Evolutionary conservation across 2,113 vertebrate species (phyloP), one percentile per base, ranked within the genome.

Genomic region (Oryzias woworae): DNA sequence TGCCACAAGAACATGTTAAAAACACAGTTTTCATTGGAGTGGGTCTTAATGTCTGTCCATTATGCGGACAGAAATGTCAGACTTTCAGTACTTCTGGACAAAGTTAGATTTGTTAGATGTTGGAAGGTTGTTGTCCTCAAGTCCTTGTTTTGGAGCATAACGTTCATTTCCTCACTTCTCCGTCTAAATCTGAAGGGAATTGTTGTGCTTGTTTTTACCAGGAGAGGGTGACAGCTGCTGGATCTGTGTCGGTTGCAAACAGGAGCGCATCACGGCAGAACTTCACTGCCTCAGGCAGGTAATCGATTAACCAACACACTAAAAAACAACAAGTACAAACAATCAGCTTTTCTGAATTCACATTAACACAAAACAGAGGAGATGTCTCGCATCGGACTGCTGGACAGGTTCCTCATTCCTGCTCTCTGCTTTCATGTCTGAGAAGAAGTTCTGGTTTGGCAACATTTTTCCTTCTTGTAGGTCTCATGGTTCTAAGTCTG

Each of bases 161-260:
- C 20, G 20, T 20, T 20, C 26, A 28, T 28, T 28, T 28, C 26
- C 4, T 4, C 5, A 28, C 7, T 36, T 36, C 36, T 36, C 36
- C 2, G 36, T 12, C 36, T 36, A 36, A 36, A 36, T 36, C 36
- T 36, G 36, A 36, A 8, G 8, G 31, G 36, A 36, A 12, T 10
- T 36, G 36, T 10, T 48, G 47, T 68, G 43, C 18, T 56, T 3
- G 60, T 48, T 57, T 50, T 50, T 44, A 57, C 62, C 85, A 97
- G 96, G 80, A 31, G 95, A 96, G 77, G 93, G 90, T 58, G 91
- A 92, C 31, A 88, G 78, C 71, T 97, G 50, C 92, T 96, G 48
- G 90, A 91, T 2, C 81, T 94, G 14, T 85, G 92, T 26, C 94
- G 90, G 73, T n/a, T 95, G 94, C 7, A 96, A 96, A 72, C 94